Evolutionary conservation across 2,797 vertebrate genomes (phyloP), one percentile per base, ranked within the genome.

Genomic region (Cuculus canorus): DNA sequence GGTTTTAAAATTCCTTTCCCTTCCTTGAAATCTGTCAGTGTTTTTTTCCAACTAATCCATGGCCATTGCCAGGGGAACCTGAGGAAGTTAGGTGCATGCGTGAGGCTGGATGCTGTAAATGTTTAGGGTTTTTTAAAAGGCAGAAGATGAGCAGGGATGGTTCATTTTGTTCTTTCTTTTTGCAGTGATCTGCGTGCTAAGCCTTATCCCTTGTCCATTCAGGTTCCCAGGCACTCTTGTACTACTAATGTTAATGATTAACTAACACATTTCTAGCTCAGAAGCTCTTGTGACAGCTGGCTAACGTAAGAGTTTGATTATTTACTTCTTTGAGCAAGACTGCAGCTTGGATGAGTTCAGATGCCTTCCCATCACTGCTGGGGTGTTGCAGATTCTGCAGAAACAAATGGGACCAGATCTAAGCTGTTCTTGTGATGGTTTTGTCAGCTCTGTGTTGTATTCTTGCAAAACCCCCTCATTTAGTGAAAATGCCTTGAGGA

Each of bases 1-100:
- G 54, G 25, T 88, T 94, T 93, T 81, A 79, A 93, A 82, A 95
- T 93, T 90, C 81, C 41, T 91, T 95, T 90, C 35, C 9, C 16
- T 37, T 73, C 83, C 75, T 89, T 82, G 60, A 54, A 18, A 79
- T 47, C 82, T 77, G 71, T 64, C 41, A 10, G 1, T 54, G 64
- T 11, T 70, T 95, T 43, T 76, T 33, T 68, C 59, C n/a, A 57
- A 19, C 33, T 61, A 47, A 65, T 13, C 72, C 41, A 9, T 9
- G 63, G 83, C 63, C 47, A 7, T 12, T 86, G 54, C 45, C 60
- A 71, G 71, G 22, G 3, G 23, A 93, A 86, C 68, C 70, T 2
- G 2, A 60, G 77, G 33, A 56, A 23, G 18, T 32, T 66, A 71
- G 63, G 70, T 60, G 72, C 7, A 7, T 45, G 39, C 5, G 0